These are phyloP conservation scores for Cremastinae sp. DNA, from an alignment of 2,888 invertebrate species.

Conservation along the genomic window DNA sequence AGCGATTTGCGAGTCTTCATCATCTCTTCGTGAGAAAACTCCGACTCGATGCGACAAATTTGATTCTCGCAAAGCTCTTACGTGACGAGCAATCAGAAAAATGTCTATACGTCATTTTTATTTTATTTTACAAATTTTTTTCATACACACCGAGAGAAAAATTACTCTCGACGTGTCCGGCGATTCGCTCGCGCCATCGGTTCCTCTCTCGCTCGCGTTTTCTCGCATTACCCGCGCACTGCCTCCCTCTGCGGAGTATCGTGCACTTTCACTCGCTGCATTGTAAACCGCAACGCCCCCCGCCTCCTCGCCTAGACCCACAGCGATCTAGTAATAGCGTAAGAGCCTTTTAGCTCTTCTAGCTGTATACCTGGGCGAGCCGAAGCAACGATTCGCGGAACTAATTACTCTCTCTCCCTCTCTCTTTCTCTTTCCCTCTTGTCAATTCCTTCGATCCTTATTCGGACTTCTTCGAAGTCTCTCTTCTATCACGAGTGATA, in stretches of 20 bases:
- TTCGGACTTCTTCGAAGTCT: conserved; percentile 39
- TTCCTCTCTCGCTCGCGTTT: conserved; percentile 25
- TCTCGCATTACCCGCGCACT: conserved; percentile 44
- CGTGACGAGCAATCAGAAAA: too few relatives aligned
- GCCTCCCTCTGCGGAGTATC: conserved; percentile 20
- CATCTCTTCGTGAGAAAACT: too few relatives aligned
- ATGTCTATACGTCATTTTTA: too few relatives aligned
- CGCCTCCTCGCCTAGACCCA: conserved; percentile 42
- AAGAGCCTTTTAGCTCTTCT: conserved; percentile 17
- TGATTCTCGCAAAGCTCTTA: too few relatives aligned
- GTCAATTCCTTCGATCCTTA: neutral
- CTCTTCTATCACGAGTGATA: conserved; percentile 19
- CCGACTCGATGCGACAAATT: too few relatives aligned
- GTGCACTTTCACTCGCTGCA: conserved; percentile 60
- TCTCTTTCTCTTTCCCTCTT: conserved; percentile 21
- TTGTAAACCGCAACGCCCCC: conserved; percentile 49
- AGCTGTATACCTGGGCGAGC: conserved; percentile 57
- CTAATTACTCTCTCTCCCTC: conserved; percentile 61
- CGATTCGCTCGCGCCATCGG: conserved; percentile 10
- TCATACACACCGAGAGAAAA: too few relatives aligned
- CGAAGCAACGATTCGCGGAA: conserved; percentile 61
- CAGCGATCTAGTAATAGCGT: conserved; percentile 36
- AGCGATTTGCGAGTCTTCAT: too few relatives aligned
- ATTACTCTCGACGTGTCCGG: neutral
- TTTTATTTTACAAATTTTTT: too few relatives aligned